A percentile compares a stretch with the other conserved stretches of the same genome.
These are phyloP conservation scores for Furnarius figulus DNA, from an alignment of 2,113 vertebrate genomes.

Conservation along the genomic window DNA sequence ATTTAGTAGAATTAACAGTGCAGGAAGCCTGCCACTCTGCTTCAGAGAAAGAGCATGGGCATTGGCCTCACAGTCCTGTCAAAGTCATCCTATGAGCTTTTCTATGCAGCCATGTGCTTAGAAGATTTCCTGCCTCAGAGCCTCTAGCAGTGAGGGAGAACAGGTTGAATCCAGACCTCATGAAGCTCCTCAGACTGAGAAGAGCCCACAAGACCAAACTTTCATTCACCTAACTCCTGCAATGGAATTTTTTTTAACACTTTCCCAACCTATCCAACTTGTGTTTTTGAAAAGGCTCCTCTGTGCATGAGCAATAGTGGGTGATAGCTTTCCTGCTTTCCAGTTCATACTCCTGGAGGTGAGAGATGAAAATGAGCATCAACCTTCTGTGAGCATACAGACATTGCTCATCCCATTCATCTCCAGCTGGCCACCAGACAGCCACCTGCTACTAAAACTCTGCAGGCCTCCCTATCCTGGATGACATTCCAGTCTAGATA, in stretches of 20 bases:
- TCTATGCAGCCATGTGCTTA: neutral
- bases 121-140: neutral
- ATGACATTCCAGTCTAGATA: neutral
- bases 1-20: neutral
- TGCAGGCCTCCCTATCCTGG: neutral
- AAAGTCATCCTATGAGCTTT: neutral
- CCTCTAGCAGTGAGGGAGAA: neutral
- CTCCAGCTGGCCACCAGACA: neutral
- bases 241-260: neutral
- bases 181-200: neutral
- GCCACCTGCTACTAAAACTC: neutral
- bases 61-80: neutral
- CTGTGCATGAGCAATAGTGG: neutral
- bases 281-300: neutral
- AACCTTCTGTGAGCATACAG: neutral
- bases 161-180: neutral
- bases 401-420: neutral
- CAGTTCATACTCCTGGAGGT: neutral
- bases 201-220: neutral
- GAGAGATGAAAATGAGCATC: rapidly evolving
- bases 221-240: neutral
- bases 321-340: neutral
- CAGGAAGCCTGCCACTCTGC: neutral
- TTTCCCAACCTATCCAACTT: neutral
- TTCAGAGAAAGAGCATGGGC: neutral